Evolutionary conservation across 2,797 vertebrate genomes (phyloP), one percentile per base, ranked within the genome.

Genomic region (Microctenopoma steveboyesi): DNA sequence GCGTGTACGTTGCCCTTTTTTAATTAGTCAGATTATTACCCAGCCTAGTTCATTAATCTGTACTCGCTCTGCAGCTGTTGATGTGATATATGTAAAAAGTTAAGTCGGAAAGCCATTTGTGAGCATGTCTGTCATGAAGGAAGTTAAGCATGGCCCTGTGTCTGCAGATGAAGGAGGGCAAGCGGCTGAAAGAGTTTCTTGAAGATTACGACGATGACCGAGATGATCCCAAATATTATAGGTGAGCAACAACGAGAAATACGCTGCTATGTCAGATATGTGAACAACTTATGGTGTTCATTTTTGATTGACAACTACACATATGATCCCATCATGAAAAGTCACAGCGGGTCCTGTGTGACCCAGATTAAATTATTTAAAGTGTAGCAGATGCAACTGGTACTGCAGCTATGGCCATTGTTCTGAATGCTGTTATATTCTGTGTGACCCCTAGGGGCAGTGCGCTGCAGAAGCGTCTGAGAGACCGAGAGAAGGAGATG

Each of bases 141-240:
- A 14, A n/a, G 25, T 43, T 47, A 2, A 50, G 18, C 5, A 2
- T 50, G 15, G 1, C 3, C 74, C 1, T 69, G 0, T 69, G 9
- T 68, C 58, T 87, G 74, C 81, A 99, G 98, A 89, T 95, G 74
- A 99, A 99, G 93, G 98, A 99, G 92, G 97, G 96, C 63, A 99
- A 99, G 89, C 91, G 98, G 64, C 89, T 99, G 49, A 99, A 99
- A 91, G 98, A 99, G 89, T 99, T 99, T 87, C 93, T 99, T 72
- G 97, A 99, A 92, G 98, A 99, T 86, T 99, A 99, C 59, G 98
- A 99, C 73, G 98, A 99, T 76, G 98, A 99, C 74, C 88, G 98
- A 92, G 98, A 99, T 78, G 98, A 99, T 86, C 97, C 96, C 37
- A 99, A 99, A 85, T 99, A 99, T 82, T 99, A 98, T 88, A 96